Percentiles rank a stretch among this genome's conserved stretches.
Conservation (phyloP, 2,888 invertebrate species). For the Fragum sueziense region DNA sequence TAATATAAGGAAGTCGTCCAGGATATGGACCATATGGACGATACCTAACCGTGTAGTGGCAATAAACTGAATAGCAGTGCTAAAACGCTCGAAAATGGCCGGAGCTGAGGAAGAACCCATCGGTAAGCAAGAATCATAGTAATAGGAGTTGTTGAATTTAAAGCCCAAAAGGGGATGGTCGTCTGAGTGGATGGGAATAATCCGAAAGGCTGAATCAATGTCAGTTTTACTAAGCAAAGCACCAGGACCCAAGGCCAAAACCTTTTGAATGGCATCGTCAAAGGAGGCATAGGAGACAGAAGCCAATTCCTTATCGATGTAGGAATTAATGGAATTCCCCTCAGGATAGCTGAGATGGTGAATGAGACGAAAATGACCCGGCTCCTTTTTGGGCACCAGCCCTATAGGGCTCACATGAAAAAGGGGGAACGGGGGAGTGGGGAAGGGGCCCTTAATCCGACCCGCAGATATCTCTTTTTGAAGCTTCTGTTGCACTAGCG, state of each 20-base stretch:
- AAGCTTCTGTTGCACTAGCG: neutral
- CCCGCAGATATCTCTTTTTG: neutral
- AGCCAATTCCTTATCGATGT: too few species aligned
- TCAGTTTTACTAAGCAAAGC: constrained; percentile 44
- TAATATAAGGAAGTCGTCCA: neutral
- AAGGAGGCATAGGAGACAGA: neutral
- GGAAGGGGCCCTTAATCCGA: neutral
- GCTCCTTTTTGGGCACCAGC: constrained; percentile 40
- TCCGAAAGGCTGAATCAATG: constrained; percentile 48
- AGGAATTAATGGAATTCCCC: neutral
- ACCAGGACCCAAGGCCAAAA: constrained; percentile 24
- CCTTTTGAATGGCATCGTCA: neutral
- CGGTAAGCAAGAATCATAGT: constrained; percentile 45
- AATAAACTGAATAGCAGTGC: constrained; percentile 26
- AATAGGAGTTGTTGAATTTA: constrained; percentile 28
- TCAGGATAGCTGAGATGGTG: constrained; percentile 34
- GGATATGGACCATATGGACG: neutral
- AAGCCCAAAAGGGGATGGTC: constrained; percentile 54
- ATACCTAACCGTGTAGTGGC: neutral
- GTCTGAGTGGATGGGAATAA: constrained; percentile 45
- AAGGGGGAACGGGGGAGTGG: neutral
- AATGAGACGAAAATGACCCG: constrained; percentile 41
- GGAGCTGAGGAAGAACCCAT: constrained; percentile 54
- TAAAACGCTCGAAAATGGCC: constrained; percentile 55
- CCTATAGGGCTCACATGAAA: neutral